Percentiles rank a stretch among this genome's conserved stretches.
phyloP scores from a whole-genome alignment of 2,113 vertebrate species.

The Tapirus terrestris region DNA sequence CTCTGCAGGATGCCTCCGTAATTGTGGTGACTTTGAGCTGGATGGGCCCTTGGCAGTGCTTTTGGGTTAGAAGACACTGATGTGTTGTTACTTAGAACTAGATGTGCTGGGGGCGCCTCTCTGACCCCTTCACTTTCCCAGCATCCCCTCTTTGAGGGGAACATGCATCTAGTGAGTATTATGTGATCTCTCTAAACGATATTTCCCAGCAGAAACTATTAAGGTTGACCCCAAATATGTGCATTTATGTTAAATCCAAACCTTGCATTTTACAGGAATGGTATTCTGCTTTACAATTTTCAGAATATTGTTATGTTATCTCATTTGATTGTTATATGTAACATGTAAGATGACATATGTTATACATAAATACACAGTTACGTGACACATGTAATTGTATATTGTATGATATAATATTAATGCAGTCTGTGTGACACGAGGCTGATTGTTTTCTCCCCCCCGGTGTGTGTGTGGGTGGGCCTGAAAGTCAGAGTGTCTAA shows the following conservation, averaged over 20 bases:
- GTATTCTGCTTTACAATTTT: background rate
- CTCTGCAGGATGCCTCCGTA: conserved; percentile 43
- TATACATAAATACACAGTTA: background rate
- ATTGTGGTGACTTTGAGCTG: background rate
- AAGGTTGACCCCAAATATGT: background rate
- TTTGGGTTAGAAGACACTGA: background rate
- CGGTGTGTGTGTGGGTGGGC: background rate
- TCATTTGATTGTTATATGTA: background rate
- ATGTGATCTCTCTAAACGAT: background rate
- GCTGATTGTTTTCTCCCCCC: background rate
- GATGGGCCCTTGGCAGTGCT: background rate
- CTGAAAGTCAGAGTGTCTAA: background rate
- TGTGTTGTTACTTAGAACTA: background rate
- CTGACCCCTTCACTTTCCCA: background rate
- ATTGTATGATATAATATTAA: background rate
- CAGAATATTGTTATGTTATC: background rate
- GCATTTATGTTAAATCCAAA: background rate
- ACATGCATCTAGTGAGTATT: background rate
- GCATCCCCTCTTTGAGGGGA: background rate
- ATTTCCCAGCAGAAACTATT: background rate
- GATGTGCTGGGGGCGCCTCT: background rate
- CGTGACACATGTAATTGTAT: background rate
- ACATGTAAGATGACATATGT: background rate
- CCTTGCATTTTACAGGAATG: background rate
- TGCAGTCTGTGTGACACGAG: background rate